Evolutionary conservation across 2,113 vertebrate genomes (phyloP).

Genomic region (Apteryx owenii): DNA sequence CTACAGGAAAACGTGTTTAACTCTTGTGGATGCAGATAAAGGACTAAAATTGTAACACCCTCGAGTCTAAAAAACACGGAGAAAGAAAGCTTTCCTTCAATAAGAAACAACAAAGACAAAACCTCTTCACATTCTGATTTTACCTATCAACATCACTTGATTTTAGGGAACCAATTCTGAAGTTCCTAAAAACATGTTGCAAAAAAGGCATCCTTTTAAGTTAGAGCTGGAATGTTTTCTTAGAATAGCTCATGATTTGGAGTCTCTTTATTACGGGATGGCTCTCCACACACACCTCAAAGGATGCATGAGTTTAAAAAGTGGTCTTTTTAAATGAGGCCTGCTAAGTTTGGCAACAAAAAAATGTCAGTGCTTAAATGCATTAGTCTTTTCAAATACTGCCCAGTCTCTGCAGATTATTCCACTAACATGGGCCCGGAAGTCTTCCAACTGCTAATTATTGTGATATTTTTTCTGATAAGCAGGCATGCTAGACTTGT

Average conservation of each 20-base stretch:
- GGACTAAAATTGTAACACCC: background rate
- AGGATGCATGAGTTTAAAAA: background rate
- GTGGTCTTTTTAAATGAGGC: accelerated
- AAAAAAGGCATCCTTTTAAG: background rate
- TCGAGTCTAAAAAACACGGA: background rate
- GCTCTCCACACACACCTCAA: background rate
- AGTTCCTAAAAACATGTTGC: background rate
- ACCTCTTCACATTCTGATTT: background rate
- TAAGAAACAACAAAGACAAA: background rate
- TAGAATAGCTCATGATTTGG: background rate
- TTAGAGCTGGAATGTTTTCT: background rate
- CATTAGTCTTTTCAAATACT: background rate
- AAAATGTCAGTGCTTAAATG: background rate
- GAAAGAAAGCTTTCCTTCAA: background rate
- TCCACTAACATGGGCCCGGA: background rate
- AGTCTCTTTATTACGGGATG: background rate
- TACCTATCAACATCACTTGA: background rate
- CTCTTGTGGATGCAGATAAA: background rate
- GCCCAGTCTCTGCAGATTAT: background rate
- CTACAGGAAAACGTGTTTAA: background rate
- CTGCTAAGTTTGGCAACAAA: background rate
- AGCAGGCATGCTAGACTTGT: background rate
- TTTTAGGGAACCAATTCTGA: background rate
- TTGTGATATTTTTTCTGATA: background rate
- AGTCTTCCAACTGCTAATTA: background rate